Percentiles rank a stretch among this genome's conserved stretches.
phyloP scores from a whole-genome alignment of 2,113 vertebrate species.

The Engystomops pustulosus region DNA sequence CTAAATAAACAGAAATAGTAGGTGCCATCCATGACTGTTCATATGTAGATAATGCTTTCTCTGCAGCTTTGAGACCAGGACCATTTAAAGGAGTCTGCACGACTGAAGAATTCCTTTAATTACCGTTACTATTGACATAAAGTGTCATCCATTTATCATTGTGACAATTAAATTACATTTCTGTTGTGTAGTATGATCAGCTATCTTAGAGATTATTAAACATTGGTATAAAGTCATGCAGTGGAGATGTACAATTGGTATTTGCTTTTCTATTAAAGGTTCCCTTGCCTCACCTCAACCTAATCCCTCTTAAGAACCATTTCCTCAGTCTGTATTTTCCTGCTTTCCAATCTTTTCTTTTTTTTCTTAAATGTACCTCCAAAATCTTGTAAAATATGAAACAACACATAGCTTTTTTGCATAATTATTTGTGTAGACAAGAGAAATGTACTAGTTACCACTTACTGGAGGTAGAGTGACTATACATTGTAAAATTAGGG shows the following conservation, averaged over 20 bases:
- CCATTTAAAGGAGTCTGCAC: not conserved
- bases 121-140: conserved; percentile 18
- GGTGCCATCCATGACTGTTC: not conserved
- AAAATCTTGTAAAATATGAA: too few species aligned
- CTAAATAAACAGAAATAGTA: not conserved
- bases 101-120: conserved; percentile 16
- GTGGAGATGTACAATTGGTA: not conserved
- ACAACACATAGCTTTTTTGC: too few species aligned
- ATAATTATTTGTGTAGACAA: too few species aligned
- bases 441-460: too few species aligned
- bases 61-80: not conserved
- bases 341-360: too few species aligned
- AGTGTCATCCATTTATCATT: conserved; percentile 8
- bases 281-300: too few species aligned
- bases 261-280: too few species aligned
- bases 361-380: too few species aligned
- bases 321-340: too few species aligned
- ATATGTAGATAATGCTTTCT: not conserved
- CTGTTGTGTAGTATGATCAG: not conserved
- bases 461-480: too few species aligned
- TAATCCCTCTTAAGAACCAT: too few species aligned
- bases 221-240: not conserved
- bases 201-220: conserved; percentile 12
- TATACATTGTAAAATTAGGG: too few species aligned
- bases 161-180: not conserved